These are phyloP conservation scores for Autographa pulchrina DNA, from an alignment of 2,888 invertebrate genomes.

Conservation along the genomic window DNA sequence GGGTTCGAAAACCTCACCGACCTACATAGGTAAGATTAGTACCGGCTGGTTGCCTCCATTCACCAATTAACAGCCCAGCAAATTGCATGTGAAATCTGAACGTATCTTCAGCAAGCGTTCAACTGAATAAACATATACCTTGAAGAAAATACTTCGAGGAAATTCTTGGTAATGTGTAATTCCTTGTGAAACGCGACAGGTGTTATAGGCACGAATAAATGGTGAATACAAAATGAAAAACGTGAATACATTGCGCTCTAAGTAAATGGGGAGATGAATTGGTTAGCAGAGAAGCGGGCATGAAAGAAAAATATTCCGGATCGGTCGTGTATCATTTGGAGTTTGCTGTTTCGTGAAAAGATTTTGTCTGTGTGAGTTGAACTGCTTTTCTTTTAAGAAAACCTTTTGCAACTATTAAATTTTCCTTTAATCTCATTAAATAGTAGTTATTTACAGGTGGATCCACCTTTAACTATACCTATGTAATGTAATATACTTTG, in stretches of 20 bases:
- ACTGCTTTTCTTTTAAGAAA: background rate
- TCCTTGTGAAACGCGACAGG: conserved; percentile 44
- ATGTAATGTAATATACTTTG: too few relatives aligned
- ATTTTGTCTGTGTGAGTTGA: background rate
- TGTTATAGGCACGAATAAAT: conserved; percentile 33
- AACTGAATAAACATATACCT: conserved; percentile 1
- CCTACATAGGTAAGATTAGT: conserved; percentile 1
- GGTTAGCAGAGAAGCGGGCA: conserved; percentile 13
- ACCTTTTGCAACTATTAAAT: background rate
- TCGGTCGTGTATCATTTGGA: conserved; percentile 5
- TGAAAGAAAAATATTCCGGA: conserved; percentile 17
- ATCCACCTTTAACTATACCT: too few relatives aligned
- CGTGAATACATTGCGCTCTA: conserved; percentile 33
- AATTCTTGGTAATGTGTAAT: conserved; percentile 34
- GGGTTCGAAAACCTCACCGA: background rate
- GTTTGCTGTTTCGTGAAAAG: background rate
- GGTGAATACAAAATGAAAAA: too few relatives aligned
- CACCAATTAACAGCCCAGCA: conserved; percentile 1
- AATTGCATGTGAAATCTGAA: conserved; percentile 6
- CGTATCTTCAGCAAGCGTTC: background rate
- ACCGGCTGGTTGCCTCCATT: background rate
- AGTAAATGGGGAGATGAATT: conserved; percentile 25
- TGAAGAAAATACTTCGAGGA: conserved; percentile 34
- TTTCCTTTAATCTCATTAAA: background rate
- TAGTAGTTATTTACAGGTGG: too few relatives aligned